These are phyloP conservation scores for Prunella strophiata DNA, from an alignment of 2,797 vertebrate genomes.

Conservation along the genomic window DNA sequence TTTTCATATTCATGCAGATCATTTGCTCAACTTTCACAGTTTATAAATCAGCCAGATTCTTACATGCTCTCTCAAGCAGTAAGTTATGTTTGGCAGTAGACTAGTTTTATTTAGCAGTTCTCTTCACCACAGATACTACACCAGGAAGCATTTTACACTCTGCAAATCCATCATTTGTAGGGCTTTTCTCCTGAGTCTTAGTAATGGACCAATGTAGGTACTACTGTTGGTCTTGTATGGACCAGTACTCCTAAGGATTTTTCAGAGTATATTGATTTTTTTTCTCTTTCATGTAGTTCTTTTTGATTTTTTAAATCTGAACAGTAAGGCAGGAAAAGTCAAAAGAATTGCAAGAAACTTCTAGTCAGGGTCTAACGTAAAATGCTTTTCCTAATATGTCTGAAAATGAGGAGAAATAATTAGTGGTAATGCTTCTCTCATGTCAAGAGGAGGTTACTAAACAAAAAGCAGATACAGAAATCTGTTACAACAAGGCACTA, in stretches of 20 bases:
- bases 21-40: not conserved
- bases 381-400: conserved; percentile 29
- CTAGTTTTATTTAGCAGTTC: conserved; percentile 7
- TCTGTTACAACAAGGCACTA: not conserved
- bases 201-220: not conserved
- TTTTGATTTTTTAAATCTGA: conserved; percentile 33
- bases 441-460: not conserved
- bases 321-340: conserved; percentile 37
- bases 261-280: not conserved
- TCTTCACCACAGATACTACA: not conserved
- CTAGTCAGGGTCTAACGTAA: conserved; percentile 4
- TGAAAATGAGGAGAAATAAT: not conserved
- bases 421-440: not conserved
- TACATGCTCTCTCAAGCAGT: not conserved
- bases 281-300: not conserved
- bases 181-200: not conserved
- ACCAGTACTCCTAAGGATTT: not conserved
- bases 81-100: not conserved
- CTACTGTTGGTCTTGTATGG: not conserved
- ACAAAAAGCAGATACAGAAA: not conserved
- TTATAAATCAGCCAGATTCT: not conserved
- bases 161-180: not conserved
- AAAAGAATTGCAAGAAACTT: conserved; percentile 48
- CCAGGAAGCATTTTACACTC: not conserved
- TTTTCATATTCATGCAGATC: not conserved